phyloP scores from a whole-genome alignment of 2,113 vertebrate genomes.

The Ginglymostoma cirratum region DNA sequence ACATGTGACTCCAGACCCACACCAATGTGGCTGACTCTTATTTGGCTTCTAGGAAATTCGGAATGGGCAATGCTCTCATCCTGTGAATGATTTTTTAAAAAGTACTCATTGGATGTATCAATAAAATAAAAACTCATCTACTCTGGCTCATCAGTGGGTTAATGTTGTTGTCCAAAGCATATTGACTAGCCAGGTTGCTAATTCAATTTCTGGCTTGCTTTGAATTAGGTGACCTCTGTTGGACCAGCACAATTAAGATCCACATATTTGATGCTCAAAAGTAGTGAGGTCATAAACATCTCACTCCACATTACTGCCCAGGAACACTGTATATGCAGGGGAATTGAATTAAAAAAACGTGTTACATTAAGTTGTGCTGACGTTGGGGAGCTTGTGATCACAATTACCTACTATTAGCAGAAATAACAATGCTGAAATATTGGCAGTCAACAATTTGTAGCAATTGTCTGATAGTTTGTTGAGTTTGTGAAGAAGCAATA shows the following conservation, averaged over 20 bases:
- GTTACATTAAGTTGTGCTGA: background rate
- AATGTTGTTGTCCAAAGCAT: background rate
- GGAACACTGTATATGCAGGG: background rate
- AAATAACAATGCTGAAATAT: too few relatives aligned
- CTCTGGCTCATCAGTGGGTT: background rate
- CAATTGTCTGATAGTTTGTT: too few relatives aligned
- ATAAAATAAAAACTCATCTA: background rate
- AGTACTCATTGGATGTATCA: background rate
- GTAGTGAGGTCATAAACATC: background rate
- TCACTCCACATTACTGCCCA: background rate
- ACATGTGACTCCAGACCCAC: too few relatives aligned
- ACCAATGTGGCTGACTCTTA: too few relatives aligned
- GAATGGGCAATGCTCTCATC: too few relatives aligned
- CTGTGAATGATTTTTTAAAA: too few relatives aligned
- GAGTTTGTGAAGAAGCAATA: too few relatives aligned
- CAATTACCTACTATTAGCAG: too few relatives aligned
- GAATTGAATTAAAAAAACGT: background rate
- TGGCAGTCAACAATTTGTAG: too few relatives aligned
- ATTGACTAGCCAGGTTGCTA: background rate
- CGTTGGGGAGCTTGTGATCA: too few relatives aligned
- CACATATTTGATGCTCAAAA: background rate
- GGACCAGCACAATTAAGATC: background rate
- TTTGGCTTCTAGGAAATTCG: too few relatives aligned
- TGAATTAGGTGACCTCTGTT: background rate
- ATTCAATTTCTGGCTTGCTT: background rate